Evolutionary conservation across 2,888 invertebrate genomes (phyloP).

Genomic region (Synergus umbraculus): DNA sequence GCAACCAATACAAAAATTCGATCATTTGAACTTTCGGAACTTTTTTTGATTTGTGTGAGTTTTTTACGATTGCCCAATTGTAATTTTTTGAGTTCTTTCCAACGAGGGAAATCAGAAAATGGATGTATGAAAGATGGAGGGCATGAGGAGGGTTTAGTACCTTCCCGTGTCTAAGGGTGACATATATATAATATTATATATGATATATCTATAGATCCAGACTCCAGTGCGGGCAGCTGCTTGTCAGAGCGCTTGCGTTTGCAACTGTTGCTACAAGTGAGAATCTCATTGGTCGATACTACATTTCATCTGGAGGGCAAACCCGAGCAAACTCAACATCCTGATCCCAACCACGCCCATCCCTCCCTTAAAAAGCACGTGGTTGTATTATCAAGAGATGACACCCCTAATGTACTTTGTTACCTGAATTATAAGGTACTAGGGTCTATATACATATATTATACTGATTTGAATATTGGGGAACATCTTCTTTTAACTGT

Average conservation of each 20-base stretch:
- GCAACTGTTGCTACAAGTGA: constrained; percentile 66
- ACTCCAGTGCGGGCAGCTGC: constrained; percentile 14
- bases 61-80: neutral
- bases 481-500: neutral
- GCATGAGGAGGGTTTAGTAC: constrained; percentile 30
- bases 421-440: neutral
- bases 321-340: constrained; percentile 44
- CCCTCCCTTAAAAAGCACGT: constrained; percentile 27
- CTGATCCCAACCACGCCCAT: constrained; percentile 63
- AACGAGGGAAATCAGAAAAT: neutral
- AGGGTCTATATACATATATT: neutral
- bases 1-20: no score
- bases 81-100: neutral
- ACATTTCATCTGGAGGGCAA: constrained; percentile 54
- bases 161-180: constrained; percentile 31
- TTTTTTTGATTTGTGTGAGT: neutral
- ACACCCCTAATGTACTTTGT: neutral
- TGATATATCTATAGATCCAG: neutral
- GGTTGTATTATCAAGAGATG: constrained; percentile 5
- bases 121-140: constrained; percentile 31
- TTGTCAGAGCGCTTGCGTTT: constrained; percentile 67
- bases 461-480: neutral
- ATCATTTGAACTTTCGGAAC: no score
- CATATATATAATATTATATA: constrained; percentile 26
- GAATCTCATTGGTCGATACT: constrained; percentile 61